Base-by-base conservation (phyloP, 2,113 vertebrate genomes). In the Neogale vison region DNA sequence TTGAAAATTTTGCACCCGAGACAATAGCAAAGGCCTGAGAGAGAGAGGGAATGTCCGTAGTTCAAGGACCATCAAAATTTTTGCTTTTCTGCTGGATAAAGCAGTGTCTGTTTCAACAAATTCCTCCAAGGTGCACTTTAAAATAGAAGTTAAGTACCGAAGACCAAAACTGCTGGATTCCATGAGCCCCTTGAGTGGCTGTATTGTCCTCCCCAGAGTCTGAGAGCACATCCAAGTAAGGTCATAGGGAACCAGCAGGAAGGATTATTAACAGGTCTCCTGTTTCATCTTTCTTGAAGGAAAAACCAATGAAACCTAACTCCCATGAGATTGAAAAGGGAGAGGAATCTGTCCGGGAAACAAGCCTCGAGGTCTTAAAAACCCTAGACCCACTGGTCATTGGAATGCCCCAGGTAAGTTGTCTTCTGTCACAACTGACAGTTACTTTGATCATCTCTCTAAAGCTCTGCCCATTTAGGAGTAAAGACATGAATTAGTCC, bases 331-430 rank as follows among this genome's bases (percentile, higher is more conserved):
- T 95, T 8, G 85, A 94, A 63, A 77, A 29, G 4, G 97, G 67
- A 63, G 98, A 98, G 72, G 81, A 10, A 86, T 93, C 85, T 74
- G 86, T 98, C 47, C 97, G 24, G 80, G 96, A 97, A 72, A 95
- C 72, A 42, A 97, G 96, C 50, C 88, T 98, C 0, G 82, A 95
- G 67, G 85, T 98, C 67, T 94, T 98, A 96, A 97, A 86, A 86
- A 92, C 39, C 11, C 72, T 98, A 55, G 95, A 98, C 57, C 98
- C 97, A 9, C 63, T 98, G 34, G 95, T 96, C 90, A 95, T 91
- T 42, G 98, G 97, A 45, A 97, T 98, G 97, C 97, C 97, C 39
- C 96, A 98, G 97, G 98, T 98, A 88, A 95, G 84, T 17, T 4
- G 7, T 24, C 26, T 47, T 59, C 63, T 4, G 6, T 61, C 24